Percentiles rank a stretch among this genome's conserved stretches.
phyloP scores from a whole-genome alignment of 2,797 vertebrate species.

The Thaleichthys pacificus region DNA sequence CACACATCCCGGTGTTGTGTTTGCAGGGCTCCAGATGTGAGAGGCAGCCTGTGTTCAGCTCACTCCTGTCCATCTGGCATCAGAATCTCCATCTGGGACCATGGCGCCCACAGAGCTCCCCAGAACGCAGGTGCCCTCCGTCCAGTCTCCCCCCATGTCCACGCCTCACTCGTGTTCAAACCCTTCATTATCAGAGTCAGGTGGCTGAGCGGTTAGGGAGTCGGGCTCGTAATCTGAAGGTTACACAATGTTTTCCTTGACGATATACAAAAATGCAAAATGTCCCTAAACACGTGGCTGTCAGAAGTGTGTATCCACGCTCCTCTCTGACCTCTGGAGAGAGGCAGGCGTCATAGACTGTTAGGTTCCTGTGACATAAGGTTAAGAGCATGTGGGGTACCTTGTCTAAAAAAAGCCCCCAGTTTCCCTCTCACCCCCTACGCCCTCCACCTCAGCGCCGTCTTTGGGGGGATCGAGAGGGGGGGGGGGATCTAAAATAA shows the following conservation, averaged over 20 bases:
- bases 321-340: too few species aligned
- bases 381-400: slow-evolving; percentile 77
- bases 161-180: background rate
- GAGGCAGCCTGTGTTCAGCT: background rate
- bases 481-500: slow-evolving; percentile 80
- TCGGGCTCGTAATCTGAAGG: too few species aligned
- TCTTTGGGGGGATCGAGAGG: slow-evolving; percentile 40
- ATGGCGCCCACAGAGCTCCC: background rate
- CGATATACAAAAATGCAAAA: background rate
- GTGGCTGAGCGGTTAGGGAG: too few species aligned
- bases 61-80: background rate
- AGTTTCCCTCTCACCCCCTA: slow-evolving; percentile 57
- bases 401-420: slow-evolving; percentile 81
- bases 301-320: too few species aligned
- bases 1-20: background rate
- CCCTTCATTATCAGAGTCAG: background rate
- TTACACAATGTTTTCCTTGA: background rate
- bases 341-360: slow-evolving; percentile 27
- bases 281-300: background rate
- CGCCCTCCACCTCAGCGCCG: slow-evolving; percentile 49
- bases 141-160: background rate
- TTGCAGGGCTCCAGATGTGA: background rate
- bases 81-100: background rate
- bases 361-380: slow-evolving; percentile 72
- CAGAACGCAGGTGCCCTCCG: background rate